These are phyloP conservation scores for Macaca nemestrina DNA, from an alignment of 2,113 vertebrate genomes.

Conservation along the genomic window DNA sequence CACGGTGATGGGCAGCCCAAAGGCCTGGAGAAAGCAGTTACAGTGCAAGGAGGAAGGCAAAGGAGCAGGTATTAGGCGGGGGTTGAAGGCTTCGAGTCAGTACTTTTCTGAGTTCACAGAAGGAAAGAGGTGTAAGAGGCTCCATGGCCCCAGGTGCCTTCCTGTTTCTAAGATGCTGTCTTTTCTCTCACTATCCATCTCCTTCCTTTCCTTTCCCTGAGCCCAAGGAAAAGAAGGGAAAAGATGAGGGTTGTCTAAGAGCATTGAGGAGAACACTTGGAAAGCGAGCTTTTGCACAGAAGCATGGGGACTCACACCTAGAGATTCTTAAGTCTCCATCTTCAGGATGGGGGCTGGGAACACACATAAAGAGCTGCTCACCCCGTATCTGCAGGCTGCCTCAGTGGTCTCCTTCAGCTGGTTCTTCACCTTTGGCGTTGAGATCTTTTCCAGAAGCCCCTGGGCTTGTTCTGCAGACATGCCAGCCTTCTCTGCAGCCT, in stretches of 20 bases:
- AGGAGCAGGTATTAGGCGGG: neutral
- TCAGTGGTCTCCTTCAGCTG: conserved; percentile 88
- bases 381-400: conserved; percentile 88
- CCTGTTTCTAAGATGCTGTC: neutral
- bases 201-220: neutral
- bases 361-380: conserved; percentile 70
- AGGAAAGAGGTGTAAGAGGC: neutral
- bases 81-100: neutral
- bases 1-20: conserved; percentile 91
- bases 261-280: neutral
- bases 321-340: neutral
- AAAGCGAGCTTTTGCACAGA: neutral
- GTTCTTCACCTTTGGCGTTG: conserved; percentile 88
- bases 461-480: conserved; percentile 83
- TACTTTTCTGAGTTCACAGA: neutral
- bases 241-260: neutral
- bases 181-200: neutral
- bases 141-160: neutral
- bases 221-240: neutral
- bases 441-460: conserved; percentile 80
- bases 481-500: conserved; percentile 91
- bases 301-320: neutral
- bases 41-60: neutral
- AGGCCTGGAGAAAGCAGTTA: conserved; percentile 84
- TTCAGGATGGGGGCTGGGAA: neutral